phyloP scores from a whole-genome alignment of 2,797 vertebrate genomes.

The Chelon auratus region DNA sequence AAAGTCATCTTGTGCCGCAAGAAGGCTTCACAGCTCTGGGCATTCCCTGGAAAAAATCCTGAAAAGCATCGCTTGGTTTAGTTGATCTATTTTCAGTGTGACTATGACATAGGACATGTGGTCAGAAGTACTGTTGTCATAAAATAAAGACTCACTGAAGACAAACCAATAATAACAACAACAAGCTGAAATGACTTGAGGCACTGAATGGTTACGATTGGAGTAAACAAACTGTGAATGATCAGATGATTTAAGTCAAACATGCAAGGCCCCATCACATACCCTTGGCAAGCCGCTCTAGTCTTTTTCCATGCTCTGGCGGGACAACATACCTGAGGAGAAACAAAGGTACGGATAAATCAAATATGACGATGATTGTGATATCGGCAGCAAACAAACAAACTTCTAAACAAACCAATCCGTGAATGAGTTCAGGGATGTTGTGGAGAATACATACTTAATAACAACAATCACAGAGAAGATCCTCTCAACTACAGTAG shows the following conservation, averaged over 20 bases:
- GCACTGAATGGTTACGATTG: neutral
- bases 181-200: neutral
- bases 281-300: constrained; percentile 98
- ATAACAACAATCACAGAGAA: no score
- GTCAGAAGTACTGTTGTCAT: neutral
- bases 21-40: constrained; percentile 97
- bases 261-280: constrained; percentile 31
- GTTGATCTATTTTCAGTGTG: no score
- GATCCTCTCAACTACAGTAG: no score
- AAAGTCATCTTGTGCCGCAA: constrained; percentile 99
- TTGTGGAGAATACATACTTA: no score
- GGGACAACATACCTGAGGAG: constrained; percentile 93
- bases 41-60: constrained; percentile 98
- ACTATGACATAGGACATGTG: neutral
- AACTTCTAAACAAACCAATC: no score
- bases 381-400: neutral
- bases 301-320: constrained; percentile 94
- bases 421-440: no score
- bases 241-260: neutral
- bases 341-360: constrained; percentile 8
- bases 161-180: neutral
- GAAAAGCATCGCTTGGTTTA: constrained; percentile 6
- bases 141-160: no score
- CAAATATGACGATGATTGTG: neutral
- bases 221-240: neutral